Evolutionary conservation across 2,888 invertebrate species (phyloP).

Genomic region (Hypolimnas misippus): DNA sequence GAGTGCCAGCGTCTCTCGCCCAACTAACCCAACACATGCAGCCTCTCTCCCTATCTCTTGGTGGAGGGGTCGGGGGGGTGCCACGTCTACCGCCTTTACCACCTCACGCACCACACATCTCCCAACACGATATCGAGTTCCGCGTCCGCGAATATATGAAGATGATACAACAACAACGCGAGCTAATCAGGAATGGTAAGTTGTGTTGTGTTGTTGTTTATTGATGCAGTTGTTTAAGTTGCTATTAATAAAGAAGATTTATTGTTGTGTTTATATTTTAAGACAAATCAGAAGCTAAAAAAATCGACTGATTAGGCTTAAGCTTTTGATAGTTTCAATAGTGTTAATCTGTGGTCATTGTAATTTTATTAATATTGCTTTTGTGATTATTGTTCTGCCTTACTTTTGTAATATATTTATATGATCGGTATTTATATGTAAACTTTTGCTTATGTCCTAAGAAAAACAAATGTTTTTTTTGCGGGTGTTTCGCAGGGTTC

Average conservation of each 20-base stretch:
- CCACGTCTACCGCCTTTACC: conserved; percentile 85
- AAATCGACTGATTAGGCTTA: too few species aligned
- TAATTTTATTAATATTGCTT: neutral
- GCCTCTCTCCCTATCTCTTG: conserved; percentile 89
- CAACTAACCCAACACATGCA: conserved; percentile 87
- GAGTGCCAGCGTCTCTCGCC: conserved; percentile 82
- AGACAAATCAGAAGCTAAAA: too few species aligned
- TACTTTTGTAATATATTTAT: too few species aligned
- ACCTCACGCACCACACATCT: conserved; percentile 82
- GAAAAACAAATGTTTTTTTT: neutral
- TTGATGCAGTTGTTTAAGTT: too few species aligned
- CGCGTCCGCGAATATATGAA: conserved; percentile 92
- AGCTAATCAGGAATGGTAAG: conserved; percentile 73
- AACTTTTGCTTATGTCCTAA: too few species aligned
- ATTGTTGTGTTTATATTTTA: too few species aligned
- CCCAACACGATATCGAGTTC: conserved; percentile 89
- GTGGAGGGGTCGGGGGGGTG: conserved; percentile 77
- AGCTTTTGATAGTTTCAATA: neutral
- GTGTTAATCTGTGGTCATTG: neutral
- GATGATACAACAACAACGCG: conserved; percentile 83
- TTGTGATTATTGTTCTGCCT: too few species aligned
- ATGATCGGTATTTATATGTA: too few species aligned
- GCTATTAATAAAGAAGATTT: too few species aligned
- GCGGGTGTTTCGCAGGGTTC: neutral
- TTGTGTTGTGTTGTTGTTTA: too few species aligned